Base-by-base conservation (phyloP, 2,113 vertebrate genomes). In the Pontoporia blainvillei region DNA sequence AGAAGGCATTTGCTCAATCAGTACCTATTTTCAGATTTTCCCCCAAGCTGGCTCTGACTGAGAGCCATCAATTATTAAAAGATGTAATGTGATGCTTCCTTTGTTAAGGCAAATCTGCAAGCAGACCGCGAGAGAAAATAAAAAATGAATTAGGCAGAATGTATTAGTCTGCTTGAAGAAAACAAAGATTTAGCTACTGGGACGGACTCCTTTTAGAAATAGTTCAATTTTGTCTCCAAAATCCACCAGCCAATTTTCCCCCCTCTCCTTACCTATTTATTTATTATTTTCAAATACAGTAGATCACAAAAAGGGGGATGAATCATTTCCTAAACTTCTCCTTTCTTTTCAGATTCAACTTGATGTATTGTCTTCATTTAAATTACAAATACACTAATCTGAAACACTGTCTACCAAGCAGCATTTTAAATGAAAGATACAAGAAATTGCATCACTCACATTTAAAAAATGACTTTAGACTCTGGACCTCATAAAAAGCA, bases 71-170 rank as follows among this genome's bases (percentile, higher is more conserved):
- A 99, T 99, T 99, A 99, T 99, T 99, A 99, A 99, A 98, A 98
- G 99, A 99, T 99, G 99, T 99, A 99, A 99, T 99, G 99, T 98
- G 99, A 99, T 99, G 99, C 99, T 99, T 99, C 99, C 99, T 99
- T 99, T 99, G 99, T 99, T 99, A 99, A 99, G 98, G 99, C 99
- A 99, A 99, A 99, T 99, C 99, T 99, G 99, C 99, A 99, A 99
- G 99, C 98, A 98, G 99, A 99, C 99, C 99, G 99, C 99, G 96
- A 98, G 99, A 99, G 99, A 99, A 99, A 99, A 99, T 99, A 99
- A 99, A 99, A 99, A 99, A 99, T 99, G 99, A 99, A 99, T 99
- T 99, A 99, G 99, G 99, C 98, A 99, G 99, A 99, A 99, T 99
- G 99, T 99, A 99, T 99, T 99, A 99, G 98, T 98, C 98, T 9